Evolutionary conservation across 2,113 vertebrate genomes (phyloP).

Genomic region (Rutilus rutilus): DNA sequence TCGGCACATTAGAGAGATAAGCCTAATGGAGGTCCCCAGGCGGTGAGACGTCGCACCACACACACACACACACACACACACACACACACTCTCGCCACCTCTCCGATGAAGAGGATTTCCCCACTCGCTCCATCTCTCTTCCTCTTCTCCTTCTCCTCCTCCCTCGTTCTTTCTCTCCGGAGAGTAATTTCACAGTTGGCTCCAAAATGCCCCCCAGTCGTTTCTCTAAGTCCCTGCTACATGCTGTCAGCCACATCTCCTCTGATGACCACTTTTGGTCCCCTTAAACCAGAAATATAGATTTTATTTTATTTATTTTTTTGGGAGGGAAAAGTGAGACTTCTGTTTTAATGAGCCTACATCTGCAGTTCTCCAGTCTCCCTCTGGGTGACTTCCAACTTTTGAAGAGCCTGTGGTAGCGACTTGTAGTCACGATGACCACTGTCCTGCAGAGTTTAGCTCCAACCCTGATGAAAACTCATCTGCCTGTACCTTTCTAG

Average conservation of each 20-base stretch:
- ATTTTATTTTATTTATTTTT: constrained; percentile 64
- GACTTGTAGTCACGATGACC: neutral
- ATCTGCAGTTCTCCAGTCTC: constrained; percentile 60
- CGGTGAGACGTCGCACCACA: constrained; percentile 61
- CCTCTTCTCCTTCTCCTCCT: constrained; percentile 58
- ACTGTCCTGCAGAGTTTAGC: no score
- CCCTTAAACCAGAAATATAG: constrained; percentile 65
- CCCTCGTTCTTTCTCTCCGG: constrained; percentile 61
- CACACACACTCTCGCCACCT: constrained; percentile 60
- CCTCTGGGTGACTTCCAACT: constrained; percentile 64
- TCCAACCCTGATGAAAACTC: no score
- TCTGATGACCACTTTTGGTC: constrained; percentile 60
- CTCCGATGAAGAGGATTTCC: constrained; percentile 71
- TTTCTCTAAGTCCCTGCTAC: constrained; percentile 75
- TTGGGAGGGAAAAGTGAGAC: neutral
- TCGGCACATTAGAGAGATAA: constrained; percentile 66
- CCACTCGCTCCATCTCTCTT: constrained; percentile 56
- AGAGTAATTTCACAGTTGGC: constrained; percentile 81
- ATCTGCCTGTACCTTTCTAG: no score
- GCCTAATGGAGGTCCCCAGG: constrained; percentile 76
- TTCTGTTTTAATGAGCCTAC: constrained; percentile 68
- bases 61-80: constrained; percentile 16
- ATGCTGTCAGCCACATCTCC: constrained; percentile 73
- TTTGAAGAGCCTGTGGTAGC: neutral
- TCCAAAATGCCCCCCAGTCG: constrained; percentile 76